A percentile compares a stretch with the other conserved stretches of the same genome.
Evolutionary conservation across 2,888 invertebrate species (phyloP).

Genomic region (Eupithecia dodoneata): DNA sequence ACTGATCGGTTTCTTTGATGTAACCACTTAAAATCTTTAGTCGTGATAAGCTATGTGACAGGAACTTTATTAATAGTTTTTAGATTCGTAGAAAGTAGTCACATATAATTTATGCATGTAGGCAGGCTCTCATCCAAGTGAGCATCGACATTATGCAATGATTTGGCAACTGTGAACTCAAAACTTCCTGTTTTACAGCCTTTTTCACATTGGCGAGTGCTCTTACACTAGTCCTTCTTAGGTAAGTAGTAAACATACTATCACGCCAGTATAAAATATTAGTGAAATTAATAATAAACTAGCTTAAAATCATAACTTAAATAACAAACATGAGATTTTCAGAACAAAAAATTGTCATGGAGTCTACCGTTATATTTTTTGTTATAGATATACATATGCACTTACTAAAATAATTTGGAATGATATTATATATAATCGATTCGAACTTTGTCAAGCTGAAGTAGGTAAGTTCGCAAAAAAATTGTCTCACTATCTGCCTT

Average conservation of each 20-base stretch:
- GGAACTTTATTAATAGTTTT: constrained; percentile 8
- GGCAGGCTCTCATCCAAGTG: constrained; percentile 34
- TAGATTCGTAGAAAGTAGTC: constrained; percentile 42
- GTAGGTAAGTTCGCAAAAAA: neutral
- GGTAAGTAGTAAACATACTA: neutral
- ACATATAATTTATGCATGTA: constrained; percentile 35
- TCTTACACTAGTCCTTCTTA: constrained; percentile 5
- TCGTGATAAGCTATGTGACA: neutral
- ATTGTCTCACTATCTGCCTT: neutral
- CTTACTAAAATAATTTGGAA: too few relatives aligned
- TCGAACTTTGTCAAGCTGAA: neutral
- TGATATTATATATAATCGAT: too few relatives aligned
- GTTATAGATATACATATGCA: too few relatives aligned
- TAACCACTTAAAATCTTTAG: neutral
- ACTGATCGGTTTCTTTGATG: neutral
- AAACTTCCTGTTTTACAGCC: constrained; percentile 35
- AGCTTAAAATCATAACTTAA: neutral
- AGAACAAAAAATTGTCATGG: too few relatives aligned
- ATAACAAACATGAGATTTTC: too few relatives aligned
- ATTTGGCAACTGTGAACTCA: constrained; percentile 36
- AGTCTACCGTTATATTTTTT: too few relatives aligned
- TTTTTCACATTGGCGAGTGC: too few relatives aligned
- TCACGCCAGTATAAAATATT: constrained; percentile 11
- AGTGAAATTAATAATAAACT: neutral
- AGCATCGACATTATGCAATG: constrained; percentile 34